These are phyloP conservation scores for Australoheros scitulus DNA, from an alignment of 2,113 vertebrate species.

Conservation along the genomic window DNA sequence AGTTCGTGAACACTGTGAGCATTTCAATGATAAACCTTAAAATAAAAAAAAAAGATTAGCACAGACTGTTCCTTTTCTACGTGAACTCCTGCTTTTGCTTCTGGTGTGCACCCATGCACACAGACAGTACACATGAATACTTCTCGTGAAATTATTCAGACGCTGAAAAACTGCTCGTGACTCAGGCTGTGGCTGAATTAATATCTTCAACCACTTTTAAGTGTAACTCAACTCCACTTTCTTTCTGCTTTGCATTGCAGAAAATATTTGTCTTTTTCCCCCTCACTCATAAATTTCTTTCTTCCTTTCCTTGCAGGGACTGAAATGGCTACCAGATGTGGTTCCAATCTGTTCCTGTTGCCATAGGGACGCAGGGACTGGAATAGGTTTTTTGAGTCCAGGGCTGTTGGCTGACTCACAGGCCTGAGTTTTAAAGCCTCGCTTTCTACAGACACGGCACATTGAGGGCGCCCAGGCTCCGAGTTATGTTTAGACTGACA, in stretches of 20 bases:
- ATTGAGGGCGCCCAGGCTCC: slow-evolving; percentile 48
- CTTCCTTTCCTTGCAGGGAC: slow-evolving; percentile 74
- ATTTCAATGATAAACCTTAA: background rate
- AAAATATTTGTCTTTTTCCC: slow-evolving; percentile 90
- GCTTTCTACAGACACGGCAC: slow-evolving; percentile 69
- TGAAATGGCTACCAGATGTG: slow-evolving; percentile 96
- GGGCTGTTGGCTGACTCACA: slow-evolving; percentile 72
- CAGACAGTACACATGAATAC: background rate
- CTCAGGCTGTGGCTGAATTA: slow-evolving; percentile 43
- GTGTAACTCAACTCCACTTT: slow-evolving; percentile 78
- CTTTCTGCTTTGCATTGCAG: slow-evolving; percentile 91
- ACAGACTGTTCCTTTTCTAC: background rate
- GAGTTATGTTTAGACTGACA: slow-evolving; percentile 68
- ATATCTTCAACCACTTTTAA: slow-evolving; percentile 74
- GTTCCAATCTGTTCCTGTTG: slow-evolving; percentile 84
- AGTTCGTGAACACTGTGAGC: background rate
- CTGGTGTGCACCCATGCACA: background rate
- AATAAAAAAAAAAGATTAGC: background rate
- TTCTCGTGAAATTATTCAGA: background rate
- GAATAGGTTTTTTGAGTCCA: slow-evolving; percentile 77
- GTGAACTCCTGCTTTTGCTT: background rate
- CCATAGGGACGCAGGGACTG: slow-evolving; percentile 74
- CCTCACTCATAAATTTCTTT: slow-evolving; percentile 87
- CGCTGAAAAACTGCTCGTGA: slow-evolving; percentile 19
- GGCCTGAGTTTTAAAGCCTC: slow-evolving; percentile 55